Evolutionary conservation across 2,888 invertebrate species (phyloP).

Genomic region (Microctonus brassicae): DNA sequence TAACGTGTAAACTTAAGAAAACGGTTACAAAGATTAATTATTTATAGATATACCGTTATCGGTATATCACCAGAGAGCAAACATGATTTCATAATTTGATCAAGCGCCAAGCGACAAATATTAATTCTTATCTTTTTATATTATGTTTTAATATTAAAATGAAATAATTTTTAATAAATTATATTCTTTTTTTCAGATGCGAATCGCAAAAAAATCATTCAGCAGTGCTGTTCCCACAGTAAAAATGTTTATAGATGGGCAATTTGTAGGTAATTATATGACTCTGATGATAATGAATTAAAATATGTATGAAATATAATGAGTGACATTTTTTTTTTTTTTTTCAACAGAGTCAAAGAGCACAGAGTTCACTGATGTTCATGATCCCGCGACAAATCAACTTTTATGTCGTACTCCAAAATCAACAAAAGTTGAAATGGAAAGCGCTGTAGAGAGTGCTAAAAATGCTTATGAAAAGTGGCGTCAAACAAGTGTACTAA

Average conservation of each 20-base stretch:
- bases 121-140: not conserved
- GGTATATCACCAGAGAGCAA: not conserved
- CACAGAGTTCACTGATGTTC: slow-evolving; percentile 93
- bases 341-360: slow-evolving; percentile 86
- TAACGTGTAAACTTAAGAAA: no score
- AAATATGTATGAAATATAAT: not conserved
- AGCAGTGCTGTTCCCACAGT: slow-evolving; percentile 79
- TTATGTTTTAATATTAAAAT: not conserved
- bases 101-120: not conserved
- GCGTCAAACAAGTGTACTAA: slow-evolving; percentile 92
- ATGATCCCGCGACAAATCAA: slow-evolving; percentile 95
- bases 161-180: not conserved
- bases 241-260: slow-evolving; percentile 95
- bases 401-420: slow-evolving; percentile 87
- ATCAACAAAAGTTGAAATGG: slow-evolving; percentile 89
- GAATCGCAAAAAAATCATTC: slow-evolving; percentile 67
- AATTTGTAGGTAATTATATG: slow-evolving; percentile 75
- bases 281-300: slow-evolving; percentile 32
- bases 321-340: slow-evolving; percentile 3
- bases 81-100: slow-evolving; percentile 6
- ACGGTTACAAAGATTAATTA: not conserved
- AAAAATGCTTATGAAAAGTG: slow-evolving; percentile 83
- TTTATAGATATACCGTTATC: not conserved
- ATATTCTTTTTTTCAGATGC: slow-evolving; percentile 42
- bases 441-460: slow-evolving; percentile 87